phyloP scores from a whole-genome alignment of 1,140 invertebrate genomes.

The Uloborus diversus region DNA sequence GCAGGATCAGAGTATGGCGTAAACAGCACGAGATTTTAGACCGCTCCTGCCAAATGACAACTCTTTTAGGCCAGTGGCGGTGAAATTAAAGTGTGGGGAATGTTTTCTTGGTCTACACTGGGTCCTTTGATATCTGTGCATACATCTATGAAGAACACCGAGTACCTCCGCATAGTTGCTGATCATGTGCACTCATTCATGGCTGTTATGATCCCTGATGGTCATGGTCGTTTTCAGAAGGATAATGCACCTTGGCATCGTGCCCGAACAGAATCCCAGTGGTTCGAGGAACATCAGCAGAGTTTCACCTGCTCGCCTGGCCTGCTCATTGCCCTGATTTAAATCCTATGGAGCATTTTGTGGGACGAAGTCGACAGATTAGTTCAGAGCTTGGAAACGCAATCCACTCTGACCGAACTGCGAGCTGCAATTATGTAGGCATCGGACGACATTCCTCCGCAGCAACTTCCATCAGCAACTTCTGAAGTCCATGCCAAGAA shows the following conservation, averaged over 20 bases:
- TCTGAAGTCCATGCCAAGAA: not conserved
- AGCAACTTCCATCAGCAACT: not conserved
- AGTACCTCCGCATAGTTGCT: constrained; percentile 19
- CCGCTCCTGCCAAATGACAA: constrained; percentile 17
- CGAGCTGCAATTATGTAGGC: constrained; percentile 26
- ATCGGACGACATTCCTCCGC: constrained; percentile 21
- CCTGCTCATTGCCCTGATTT: not conserved
- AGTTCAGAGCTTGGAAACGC: constrained; percentile 11
- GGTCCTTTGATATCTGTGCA: not conserved
- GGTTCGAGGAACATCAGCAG: not conserved
- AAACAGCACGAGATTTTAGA: constrained; percentile 21
- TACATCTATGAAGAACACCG: not conserved
- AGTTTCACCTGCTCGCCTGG: not conserved
- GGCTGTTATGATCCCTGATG: not conserved
- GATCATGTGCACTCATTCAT: constrained; percentile 16
- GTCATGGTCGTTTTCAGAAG: constrained; percentile 13
- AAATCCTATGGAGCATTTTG: constrained; percentile 3
- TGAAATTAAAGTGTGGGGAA: constrained; percentile 5
- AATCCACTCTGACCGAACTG: constrained; percentile 17
- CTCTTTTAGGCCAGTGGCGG: not conserved
- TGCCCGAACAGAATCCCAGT: not conserved
- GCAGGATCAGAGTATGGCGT: constrained; percentile 20
- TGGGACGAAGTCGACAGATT: not conserved
- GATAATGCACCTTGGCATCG: constrained; percentile 14
- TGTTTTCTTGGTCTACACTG: constrained; percentile 6